phyloP scores from a whole-genome alignment of 2,113 vertebrate species.

The Anas platyrhynchos region DNA sequence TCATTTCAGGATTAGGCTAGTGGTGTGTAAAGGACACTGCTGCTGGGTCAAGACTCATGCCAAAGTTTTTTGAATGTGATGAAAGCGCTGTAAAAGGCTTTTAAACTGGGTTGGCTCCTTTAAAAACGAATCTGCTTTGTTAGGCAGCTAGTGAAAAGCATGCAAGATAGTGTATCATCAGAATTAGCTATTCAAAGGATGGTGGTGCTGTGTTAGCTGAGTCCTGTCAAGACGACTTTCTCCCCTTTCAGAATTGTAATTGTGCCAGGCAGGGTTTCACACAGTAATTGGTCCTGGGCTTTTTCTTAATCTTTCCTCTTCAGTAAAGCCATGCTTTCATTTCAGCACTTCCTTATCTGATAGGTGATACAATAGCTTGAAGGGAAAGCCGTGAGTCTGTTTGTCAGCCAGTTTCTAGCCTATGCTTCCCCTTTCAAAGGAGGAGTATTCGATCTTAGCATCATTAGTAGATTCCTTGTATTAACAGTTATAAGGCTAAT shows the following conservation, averaged over 20 bases:
- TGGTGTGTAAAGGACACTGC: not conserved
- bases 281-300: not conserved
- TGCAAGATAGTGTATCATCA: not conserved
- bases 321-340: not conserved
- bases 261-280: not conserved
- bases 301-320: not conserved
- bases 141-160: not conserved
- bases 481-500: not conserved
- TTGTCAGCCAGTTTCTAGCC: not conserved
- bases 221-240: not conserved
- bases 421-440: not conserved
- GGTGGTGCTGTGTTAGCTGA: not conserved
- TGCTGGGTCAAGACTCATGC: not conserved
- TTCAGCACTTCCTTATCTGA: not conserved
- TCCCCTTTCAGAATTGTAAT: not conserved
- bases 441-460: not conserved
- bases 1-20: not conserved
- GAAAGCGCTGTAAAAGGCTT: not conserved
- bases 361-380: not conserved
- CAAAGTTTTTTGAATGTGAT: not conserved
- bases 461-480: not conserved
- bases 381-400: not conserved
- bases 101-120: not conserved
- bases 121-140: not conserved
- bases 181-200: not conserved